Conservation (phyloP, 2,797 vertebrate species). For the Trachops cirrhosus region DNA sequence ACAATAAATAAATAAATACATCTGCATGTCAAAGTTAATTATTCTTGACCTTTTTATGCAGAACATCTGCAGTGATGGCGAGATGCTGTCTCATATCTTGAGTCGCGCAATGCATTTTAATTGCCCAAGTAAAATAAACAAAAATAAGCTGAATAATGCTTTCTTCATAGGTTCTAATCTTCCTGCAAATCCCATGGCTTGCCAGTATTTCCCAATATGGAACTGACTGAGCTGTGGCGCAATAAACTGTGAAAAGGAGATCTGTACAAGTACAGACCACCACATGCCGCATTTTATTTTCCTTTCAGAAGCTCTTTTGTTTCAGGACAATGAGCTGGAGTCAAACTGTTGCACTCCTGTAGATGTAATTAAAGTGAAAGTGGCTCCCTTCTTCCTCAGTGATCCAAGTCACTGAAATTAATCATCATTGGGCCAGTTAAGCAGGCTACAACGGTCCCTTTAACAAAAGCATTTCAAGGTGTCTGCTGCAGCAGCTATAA, state of each 20-base stretch:
- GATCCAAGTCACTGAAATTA: slow-evolving; percentile 58
- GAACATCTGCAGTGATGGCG: slow-evolving; percentile 41
- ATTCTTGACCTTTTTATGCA: slow-evolving; percentile 56
- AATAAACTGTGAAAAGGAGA: not conserved
- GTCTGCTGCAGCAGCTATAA: slow-evolving; percentile 59
- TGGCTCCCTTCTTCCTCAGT: slow-evolving; percentile 6
- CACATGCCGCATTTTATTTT: not conserved
- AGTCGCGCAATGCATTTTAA: slow-evolving; percentile 40
- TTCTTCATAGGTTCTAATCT: slow-evolving; percentile 53
- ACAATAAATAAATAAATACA: slow-evolving; percentile 58
- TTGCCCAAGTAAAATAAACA: slow-evolving; percentile 55
- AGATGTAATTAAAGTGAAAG: slow-evolving; percentile 63
- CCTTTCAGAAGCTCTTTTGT: slow-evolving; percentile 59
- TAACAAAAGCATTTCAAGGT: slow-evolving; percentile 49
- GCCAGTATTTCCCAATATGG: slow-evolving; percentile 33
- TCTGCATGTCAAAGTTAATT: slow-evolving; percentile 41
- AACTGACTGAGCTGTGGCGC: not conserved
- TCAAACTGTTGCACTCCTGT: not conserved
- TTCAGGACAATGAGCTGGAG: slow-evolving; percentile 36
- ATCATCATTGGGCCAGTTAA: slow-evolving; percentile 48
- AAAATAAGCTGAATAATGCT: slow-evolving; percentile 29
- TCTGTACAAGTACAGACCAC: not conserved
- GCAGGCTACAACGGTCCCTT: slow-evolving; percentile 44
- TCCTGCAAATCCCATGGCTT: slow-evolving; percentile 39
- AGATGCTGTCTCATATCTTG: slow-evolving; percentile 47